Evolutionary conservation across 2,797 vertebrate species (phyloP).

Genomic region (Stomatorhinus walkeri): DNA sequence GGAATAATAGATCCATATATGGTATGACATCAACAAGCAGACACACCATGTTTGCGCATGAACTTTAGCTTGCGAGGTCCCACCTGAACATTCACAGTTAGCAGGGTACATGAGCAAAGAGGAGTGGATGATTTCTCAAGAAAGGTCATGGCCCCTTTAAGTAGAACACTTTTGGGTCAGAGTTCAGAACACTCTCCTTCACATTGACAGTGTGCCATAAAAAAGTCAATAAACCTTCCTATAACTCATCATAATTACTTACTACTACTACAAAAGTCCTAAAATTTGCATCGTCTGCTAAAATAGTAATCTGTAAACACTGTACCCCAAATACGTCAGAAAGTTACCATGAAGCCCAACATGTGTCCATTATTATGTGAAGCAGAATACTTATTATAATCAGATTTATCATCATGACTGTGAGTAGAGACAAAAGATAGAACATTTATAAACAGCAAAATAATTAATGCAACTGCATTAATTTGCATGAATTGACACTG

Average conservation of each 20-base stretch:
- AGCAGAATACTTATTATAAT: background rate
- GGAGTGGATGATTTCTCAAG: background rate
- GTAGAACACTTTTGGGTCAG: background rate
- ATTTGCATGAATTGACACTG: background rate
- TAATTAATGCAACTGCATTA: background rate
- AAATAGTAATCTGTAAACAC: constrained; percentile 6
- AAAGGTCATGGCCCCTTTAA: background rate
- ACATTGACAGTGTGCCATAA: background rate
- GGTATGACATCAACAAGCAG: background rate
- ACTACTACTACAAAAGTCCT: background rate
- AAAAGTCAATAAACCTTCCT: constrained; percentile 14
- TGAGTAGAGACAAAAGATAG: background rate
- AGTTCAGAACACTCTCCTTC: background rate
- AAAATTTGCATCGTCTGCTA: background rate
- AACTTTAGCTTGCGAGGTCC: background rate
- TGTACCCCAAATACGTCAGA: background rate
- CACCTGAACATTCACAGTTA: background rate
- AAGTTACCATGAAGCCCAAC: background rate
- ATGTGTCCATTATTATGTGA: background rate
- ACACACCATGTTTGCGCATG: constrained; percentile 11
- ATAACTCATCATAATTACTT: background rate
- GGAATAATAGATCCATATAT: background rate
- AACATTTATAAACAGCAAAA: background rate
- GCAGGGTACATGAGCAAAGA: background rate
- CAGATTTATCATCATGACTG: constrained; percentile 4